Evolutionary conservation across 2,113 vertebrate genomes (phyloP).

Genomic region (Entosphenus tridentatus): DNA sequence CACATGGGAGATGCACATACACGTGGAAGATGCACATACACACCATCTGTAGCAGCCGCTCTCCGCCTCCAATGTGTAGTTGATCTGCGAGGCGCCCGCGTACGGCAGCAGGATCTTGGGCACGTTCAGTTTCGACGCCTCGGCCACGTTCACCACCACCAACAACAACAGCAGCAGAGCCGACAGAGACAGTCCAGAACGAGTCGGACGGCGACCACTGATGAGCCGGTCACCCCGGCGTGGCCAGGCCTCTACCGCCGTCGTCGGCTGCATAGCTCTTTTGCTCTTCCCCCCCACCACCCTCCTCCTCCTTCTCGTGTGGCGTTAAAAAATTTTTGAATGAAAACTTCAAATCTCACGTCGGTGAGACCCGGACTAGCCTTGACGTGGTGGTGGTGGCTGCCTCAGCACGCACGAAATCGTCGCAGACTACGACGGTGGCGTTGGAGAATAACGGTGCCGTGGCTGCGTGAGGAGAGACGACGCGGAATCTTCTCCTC

Average conservation of each 20-base stretch:
- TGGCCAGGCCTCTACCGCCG: too few relatives aligned
- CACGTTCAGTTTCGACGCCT: slow-evolving; percentile 46
- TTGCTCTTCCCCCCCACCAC: background rate
- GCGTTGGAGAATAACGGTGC: too few relatives aligned
- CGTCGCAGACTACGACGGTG: too few relatives aligned
- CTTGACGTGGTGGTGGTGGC: too few relatives aligned
- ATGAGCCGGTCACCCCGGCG: too few relatives aligned
- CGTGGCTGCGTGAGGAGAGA: too few relatives aligned
- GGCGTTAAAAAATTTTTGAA: too few relatives aligned
- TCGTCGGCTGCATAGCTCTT: background rate
- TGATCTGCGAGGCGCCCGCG: slow-evolving; percentile 41
- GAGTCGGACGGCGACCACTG: too few relatives aligned
- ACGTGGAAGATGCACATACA: slow-evolving; percentile 17
- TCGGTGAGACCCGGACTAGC: background rate
- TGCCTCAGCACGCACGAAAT: too few relatives aligned
- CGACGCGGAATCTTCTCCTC: too few relatives aligned
- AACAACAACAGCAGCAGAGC: background rate
- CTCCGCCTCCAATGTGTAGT: slow-evolving; percentile 65
- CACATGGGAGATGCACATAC: background rate
- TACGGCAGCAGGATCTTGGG: slow-evolving; percentile 71
- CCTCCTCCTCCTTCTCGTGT: background rate
- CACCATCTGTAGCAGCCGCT: slow-evolving; percentile 88
- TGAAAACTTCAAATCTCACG: background rate
- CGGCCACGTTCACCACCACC: background rate
- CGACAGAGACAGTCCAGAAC: too few relatives aligned